Base-by-base conservation (phyloP, 2,797 vertebrate genomes). In the Rousettus madagascariensis region DNA sequence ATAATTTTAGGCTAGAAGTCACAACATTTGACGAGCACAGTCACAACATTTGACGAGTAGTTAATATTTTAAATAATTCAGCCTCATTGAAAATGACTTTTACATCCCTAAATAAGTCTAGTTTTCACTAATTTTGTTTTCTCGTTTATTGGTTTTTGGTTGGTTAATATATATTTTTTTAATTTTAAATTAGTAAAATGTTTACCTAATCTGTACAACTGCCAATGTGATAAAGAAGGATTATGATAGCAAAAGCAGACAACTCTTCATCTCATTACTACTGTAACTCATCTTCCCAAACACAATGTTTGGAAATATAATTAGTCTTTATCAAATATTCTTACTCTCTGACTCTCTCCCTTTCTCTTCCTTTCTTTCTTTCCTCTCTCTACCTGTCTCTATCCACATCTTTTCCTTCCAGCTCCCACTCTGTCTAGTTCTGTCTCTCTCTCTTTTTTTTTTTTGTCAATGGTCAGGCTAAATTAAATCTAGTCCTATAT, bases 51-150 rank as follows among this genome's bases (percentile, higher is more conserved):
- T 59, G 38, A 85, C n/a, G 12, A 74, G 12, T 22, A 75, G 6
- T n/a, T 90, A 38, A 46, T 72, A n/a, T 43, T 79, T 92, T 9
- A 11, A 46, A 12, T 33, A 41, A 51, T 93, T 79, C 9, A 79
- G n/a, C 2, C 5, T 46, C 28, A 41, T 11, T 79, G 17, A 55
- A 90, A 90, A 74, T 74, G 19, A 79, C 13, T 68, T 84, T 82
- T 51, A 68, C 5, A 75, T 79, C 4, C 30, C 43, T 6, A 95
- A 55, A 87, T 46, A 28, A 71, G 15, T 78, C 19, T 86, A 41
- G 9, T 51, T 53, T 57, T 61, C 15, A 91, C 68, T 36, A 82
- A 41, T 55, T 88, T 88, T 82, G 5, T 22, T 33, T 89, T 89
- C 41, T 61, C 9, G 3, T 69, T 68, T 51, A 41, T 46, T 28